Evolutionary conservation across 2,113 vertebrate species (phyloP).

Genomic region (Plotosus lineatus): DNA sequence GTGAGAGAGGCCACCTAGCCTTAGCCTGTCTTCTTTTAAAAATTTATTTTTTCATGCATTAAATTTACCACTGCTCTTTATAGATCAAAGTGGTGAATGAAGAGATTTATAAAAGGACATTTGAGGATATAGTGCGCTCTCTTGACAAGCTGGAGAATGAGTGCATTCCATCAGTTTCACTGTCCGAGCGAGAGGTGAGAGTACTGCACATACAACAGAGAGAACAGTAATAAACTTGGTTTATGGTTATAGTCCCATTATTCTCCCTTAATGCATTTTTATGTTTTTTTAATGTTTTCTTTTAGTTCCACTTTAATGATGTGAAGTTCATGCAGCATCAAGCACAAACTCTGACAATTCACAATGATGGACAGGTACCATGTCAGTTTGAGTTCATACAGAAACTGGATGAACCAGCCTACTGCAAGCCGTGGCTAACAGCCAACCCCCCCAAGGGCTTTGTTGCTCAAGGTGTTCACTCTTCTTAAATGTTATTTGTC

Average conservation of each 20-base stretch:
- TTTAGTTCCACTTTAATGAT: slow-evolving; percentile 85
- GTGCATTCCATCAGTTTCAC: slow-evolving; percentile 88
- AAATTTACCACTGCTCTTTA: slow-evolving; percentile 21
- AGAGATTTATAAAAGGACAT: slow-evolving; percentile 82
- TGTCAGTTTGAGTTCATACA: slow-evolving; percentile 95
- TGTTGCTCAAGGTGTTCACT: slow-evolving; percentile 81
- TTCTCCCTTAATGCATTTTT: not conserved
- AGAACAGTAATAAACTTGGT: not conserved
- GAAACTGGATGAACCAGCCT: slow-evolving; percentile 85
- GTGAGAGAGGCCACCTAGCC: slow-evolving; percentile 68
- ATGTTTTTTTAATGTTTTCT: not conserved
- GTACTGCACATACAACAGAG: not conserved
- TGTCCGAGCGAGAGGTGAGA: slow-evolving; percentile 84
- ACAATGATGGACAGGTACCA: slow-evolving; percentile 87
- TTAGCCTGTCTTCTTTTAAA: not conserved
- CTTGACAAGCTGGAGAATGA: slow-evolving; percentile 97
- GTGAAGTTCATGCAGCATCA: slow-evolving; percentile 95
- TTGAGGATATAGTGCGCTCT: slow-evolving; percentile 90
- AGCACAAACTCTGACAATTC: slow-evolving; percentile 77
- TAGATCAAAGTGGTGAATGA: slow-evolving; percentile 88
- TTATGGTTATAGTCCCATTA: not conserved
- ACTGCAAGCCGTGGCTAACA: slow-evolving; percentile 90
- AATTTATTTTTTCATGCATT: not conserved
- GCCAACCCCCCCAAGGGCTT: slow-evolving; percentile 89
- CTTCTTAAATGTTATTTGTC: not conserved